phyloP scores from a whole-genome alignment of 2,113 vertebrate genomes.

The Motacilla tschutschensis region DNA sequence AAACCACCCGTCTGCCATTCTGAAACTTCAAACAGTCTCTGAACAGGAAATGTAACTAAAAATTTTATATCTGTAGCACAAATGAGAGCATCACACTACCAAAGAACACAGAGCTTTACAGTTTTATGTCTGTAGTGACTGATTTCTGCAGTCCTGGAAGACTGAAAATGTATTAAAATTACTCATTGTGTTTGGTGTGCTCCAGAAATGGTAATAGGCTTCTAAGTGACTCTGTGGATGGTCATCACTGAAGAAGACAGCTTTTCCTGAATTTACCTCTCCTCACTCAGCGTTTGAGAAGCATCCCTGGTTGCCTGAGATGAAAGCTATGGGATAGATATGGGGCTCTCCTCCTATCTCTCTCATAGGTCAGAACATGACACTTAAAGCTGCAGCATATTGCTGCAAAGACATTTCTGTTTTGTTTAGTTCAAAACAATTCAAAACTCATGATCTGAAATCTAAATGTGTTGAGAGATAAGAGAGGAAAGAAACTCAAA shows the following conservation, averaged over 20 bases:
- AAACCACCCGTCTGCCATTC: slow-evolving; percentile 3
- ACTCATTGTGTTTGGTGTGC: slow-evolving; percentile 37
- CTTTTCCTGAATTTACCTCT: not conserved
- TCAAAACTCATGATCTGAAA: not conserved
- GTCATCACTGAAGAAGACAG: slow-evolving; percentile 41
- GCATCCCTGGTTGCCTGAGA: not conserved
- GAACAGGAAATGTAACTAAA: slow-evolving; percentile 27
- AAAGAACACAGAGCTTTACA: slow-evolving; percentile 17
- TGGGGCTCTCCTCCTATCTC: not conserved
- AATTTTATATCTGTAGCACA: slow-evolving; percentile 2
- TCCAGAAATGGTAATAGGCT: slow-evolving; percentile 55
- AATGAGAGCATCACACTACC: not conserved
- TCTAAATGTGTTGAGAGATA: not conserved
- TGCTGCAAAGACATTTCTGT: not conserved
- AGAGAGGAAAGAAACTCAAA: not conserved
- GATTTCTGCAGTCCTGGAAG: slow-evolving; percentile 9
- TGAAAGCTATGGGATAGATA: not conserved
- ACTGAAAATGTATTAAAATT: slow-evolving; percentile 39
- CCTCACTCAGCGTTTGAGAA: not conserved
- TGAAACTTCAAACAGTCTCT: slow-evolving; percentile 25
- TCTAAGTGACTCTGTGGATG: slow-evolving; percentile 31
- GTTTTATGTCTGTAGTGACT: not conserved
- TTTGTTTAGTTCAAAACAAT: slow-evolving; percentile 24
- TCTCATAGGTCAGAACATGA: not conserved
- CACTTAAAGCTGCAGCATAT: not conserved